These are phyloP conservation scores for Suillia variegata DNA, from an alignment of 2,888 invertebrate genomes.

Conservation along the genomic window DNA sequence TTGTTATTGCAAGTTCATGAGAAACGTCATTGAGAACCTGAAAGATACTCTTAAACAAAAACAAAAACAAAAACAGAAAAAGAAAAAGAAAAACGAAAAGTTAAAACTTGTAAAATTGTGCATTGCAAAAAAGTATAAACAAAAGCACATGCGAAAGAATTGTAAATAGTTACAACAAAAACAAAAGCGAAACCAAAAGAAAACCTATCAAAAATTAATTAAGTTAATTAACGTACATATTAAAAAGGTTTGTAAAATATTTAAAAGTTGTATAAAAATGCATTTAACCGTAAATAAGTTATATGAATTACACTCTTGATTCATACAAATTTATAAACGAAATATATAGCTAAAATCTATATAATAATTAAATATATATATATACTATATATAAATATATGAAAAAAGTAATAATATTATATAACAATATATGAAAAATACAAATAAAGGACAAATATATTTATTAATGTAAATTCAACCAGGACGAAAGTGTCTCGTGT, in stretches of 20 bases:
- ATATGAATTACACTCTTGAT: slow-evolving; percentile 31
- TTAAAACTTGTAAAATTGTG: not conserved
- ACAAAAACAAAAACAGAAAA: slow-evolving; percentile 7
- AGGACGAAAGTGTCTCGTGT: not conserved
- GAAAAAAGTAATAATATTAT: slow-evolving; percentile 20
- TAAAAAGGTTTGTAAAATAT: slow-evolving; percentile 1
- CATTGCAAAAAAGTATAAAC: too few species aligned
- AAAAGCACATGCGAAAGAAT: too few species aligned
- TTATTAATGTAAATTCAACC: slow-evolving; percentile 25
- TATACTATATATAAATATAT: slow-evolving; percentile 22
- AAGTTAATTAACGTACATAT: not conserved
- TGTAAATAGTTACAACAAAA: too few species aligned
- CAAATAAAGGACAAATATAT: slow-evolving; percentile 30
- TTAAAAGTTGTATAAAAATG: not conserved
- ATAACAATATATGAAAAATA: slow-evolving; percentile 15
- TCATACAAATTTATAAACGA: too few species aligned
- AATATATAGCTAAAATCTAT: not conserved
- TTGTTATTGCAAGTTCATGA: not conserved
- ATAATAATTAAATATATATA: slow-evolving; percentile 11
- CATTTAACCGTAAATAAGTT: not conserved
- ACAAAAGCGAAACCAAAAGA: too few species aligned
- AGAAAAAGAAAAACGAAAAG: not conserved
- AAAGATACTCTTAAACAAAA: not conserved
- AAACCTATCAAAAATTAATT: not conserved
- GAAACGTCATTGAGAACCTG: not conserved